phyloP scores from a whole-genome alignment of 2,888 invertebrate species.

The Campopleginae sp. region DNA sequence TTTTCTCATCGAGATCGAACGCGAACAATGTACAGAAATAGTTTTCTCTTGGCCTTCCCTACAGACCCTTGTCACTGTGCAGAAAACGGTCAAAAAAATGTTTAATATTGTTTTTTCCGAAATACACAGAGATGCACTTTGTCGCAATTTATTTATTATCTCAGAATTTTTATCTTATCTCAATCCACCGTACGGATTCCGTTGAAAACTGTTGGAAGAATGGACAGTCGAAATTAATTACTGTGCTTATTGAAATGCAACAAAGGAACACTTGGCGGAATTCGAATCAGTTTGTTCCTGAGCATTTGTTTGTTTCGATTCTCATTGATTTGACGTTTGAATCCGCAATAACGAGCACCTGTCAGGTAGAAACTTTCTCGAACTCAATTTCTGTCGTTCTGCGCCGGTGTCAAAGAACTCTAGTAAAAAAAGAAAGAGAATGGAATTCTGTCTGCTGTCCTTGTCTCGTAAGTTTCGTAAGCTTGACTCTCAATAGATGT shows the following conservation, averaged over 20 bases:
- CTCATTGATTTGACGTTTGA: neutral
- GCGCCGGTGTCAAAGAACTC: neutral
- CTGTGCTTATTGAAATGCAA: neutral
- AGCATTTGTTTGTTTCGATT: neutral
- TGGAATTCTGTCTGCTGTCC: neutral
- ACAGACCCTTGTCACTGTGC: neutral
- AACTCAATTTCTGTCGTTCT: neutral
- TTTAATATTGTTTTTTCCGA: neutral
- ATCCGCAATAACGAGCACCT: neutral
- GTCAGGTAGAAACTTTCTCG: neutral
- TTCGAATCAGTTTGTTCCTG: neutral
- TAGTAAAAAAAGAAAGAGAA: neutral
- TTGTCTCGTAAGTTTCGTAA: neutral
- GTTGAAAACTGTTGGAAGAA: neutral
- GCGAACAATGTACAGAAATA: constrained; percentile 7
- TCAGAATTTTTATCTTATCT: neutral
- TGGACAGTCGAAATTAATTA: neutral
- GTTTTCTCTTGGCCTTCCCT: neutral
- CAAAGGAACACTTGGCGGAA: neutral
- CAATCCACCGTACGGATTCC: neutral
- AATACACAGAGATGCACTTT: neutral
- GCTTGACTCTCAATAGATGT: neutral
- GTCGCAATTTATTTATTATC: neutral
- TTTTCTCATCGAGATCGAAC: neutral
- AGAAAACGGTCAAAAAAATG: neutral